phyloP scores from a whole-genome alignment of 2,888 invertebrate genomes.

The Lathronympha strigana region DNA sequence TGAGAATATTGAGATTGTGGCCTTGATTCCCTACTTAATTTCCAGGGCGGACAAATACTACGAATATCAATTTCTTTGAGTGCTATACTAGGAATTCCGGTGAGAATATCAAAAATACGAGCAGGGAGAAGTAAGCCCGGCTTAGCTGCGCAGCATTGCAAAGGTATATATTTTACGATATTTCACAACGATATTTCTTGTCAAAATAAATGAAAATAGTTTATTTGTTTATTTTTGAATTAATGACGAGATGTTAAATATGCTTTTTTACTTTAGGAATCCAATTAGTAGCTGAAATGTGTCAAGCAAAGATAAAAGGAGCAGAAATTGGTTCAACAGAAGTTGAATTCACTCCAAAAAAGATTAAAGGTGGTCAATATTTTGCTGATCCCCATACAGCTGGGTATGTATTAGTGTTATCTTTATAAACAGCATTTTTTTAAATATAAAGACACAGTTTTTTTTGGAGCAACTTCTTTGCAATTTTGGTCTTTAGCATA shows the following conservation, averaged over 20 bases:
- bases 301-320: conserved; percentile 88
- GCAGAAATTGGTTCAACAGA: conserved; percentile 89
- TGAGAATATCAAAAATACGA: conserved; percentile 91
- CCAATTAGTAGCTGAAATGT: conserved; percentile 89
- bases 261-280: conserved; percentile 80
- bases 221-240: no score
- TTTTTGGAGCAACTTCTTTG: no score
- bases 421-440: no score
- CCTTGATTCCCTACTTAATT: conserved; percentile 2
- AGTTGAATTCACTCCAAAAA: conserved; percentile 88
- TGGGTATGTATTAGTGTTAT: conserved; percentile 85
- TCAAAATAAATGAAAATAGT: no score
- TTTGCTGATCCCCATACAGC: conserved; percentile 91
- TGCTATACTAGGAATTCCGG: conserved; percentile 88
- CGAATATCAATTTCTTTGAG: conserved; percentile 92
- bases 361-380: conserved; percentile 86
- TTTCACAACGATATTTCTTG: background rate
- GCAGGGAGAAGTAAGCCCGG: conserved; percentile 93
- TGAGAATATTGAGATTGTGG: background rate
- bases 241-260: no score
- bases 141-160: conserved; percentile 91
- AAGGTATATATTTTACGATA: conserved; percentile 80
- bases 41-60: conserved; percentile 95
- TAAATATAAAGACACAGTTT: no score
- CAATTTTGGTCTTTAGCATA: no score